phyloP scores from a whole-genome alignment of 2,888 invertebrate genomes.

The Cheilosia scutellata region DNA sequence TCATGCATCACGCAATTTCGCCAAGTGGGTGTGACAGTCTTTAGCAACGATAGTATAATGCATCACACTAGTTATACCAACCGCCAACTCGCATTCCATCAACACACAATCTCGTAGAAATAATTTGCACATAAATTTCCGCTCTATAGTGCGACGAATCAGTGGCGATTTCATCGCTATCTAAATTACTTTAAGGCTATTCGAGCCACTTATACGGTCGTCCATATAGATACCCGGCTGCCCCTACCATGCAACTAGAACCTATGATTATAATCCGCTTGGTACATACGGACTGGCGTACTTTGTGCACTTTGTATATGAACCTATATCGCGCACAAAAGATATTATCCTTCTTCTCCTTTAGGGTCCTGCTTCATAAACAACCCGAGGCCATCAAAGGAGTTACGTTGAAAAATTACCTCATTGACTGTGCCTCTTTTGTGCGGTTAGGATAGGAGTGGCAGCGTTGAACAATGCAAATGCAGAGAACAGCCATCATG shows the following conservation, averaged over 20 bases:
- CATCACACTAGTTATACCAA: slow-evolving; percentile 38
- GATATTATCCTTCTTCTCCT: slow-evolving; percentile 62
- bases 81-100: slow-evolving; percentile 35
- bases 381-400: slow-evolving; percentile 56
- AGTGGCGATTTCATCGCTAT: slow-evolving; percentile 67
- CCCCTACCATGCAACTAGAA: slow-evolving; percentile 9
- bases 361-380: slow-evolving; percentile 71
- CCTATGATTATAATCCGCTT: slow-evolving; percentile 59
- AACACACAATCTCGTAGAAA: slow-evolving; percentile 64
- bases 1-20: slow-evolving; percentile 25
- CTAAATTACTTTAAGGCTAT: slow-evolving; percentile 47
- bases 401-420: slow-evolving; percentile 70
- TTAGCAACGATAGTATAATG: slow-evolving; percentile 49
- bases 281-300: not conserved
- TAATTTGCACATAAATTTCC: slow-evolving; percentile 65
- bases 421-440: slow-evolving; percentile 50
- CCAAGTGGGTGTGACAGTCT: slow-evolving; percentile 38
- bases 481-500: slow-evolving; percentile 30
- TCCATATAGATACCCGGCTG: slow-evolving; percentile 17
- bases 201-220: slow-evolving; percentile 31
- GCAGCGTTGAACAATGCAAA: slow-evolving; percentile 66
- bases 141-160: slow-evolving; percentile 56
- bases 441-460: slow-evolving; percentile 40
- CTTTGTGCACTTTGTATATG: not conserved
- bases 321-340: slow-evolving; percentile 21